These are phyloP conservation scores for Puffinus mauretanicus DNA, from an alignment of 2,113 vertebrate species.

Conservation along the genomic window DNA sequence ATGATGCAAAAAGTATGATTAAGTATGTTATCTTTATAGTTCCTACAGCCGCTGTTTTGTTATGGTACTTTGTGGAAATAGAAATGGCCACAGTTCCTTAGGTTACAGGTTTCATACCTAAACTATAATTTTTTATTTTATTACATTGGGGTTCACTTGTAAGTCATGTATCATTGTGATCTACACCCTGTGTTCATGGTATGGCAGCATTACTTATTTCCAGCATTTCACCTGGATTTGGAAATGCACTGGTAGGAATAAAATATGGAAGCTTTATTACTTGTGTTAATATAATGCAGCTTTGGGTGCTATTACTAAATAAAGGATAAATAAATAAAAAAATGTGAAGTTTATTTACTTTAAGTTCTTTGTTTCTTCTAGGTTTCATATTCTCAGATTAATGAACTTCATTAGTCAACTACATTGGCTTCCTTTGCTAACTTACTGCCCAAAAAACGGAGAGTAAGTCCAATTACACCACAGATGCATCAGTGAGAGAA, in stretches of 20 bases:
- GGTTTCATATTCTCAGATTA: not conserved
- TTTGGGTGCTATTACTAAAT: slow-evolving; percentile 66
- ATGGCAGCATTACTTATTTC: slow-evolving; percentile 33
- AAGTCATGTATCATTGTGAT: not conserved
- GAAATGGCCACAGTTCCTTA: not conserved
- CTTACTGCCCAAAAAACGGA: not conserved
- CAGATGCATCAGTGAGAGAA: not conserved
- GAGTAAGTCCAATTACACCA: not conserved
- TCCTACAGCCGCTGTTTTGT: not conserved
- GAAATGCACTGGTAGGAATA: slow-evolving; percentile 62
- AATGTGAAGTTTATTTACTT: not conserved
- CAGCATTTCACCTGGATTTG: slow-evolving; percentile 58
- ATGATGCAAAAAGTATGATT: slow-evolving; percentile 46
- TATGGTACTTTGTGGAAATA: not conserved
- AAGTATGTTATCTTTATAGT: slow-evolving; percentile 7
- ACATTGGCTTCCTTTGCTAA: not conserved
- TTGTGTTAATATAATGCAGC: slow-evolving; percentile 58
- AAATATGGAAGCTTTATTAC: slow-evolving; percentile 51
- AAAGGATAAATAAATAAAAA: slow-evolving; percentile 34
- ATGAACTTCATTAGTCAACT: not conserved
- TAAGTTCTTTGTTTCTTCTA: not conserved
- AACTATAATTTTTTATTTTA: not conserved
- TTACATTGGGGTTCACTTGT: slow-evolving; percentile 10
- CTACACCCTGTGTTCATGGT: not conserved
- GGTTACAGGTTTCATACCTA: not conserved